Evolutionary conservation across 2,888 invertebrate genomes (phyloP).

Genomic region (Bombylius major): DNA sequence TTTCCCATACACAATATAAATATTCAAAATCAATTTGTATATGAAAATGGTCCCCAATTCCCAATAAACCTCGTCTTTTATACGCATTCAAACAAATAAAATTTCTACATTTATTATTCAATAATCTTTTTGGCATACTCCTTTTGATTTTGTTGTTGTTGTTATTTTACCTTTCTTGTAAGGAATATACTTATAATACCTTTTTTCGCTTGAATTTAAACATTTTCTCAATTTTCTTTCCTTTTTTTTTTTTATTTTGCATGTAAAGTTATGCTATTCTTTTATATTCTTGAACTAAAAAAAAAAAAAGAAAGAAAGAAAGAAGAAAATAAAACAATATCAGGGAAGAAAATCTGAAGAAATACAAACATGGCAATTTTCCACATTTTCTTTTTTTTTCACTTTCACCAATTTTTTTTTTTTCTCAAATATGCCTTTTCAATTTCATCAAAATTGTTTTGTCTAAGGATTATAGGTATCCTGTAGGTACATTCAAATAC

Average conservation of each 20-base stretch:
- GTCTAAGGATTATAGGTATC: no score
- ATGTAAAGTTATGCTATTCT: no score
- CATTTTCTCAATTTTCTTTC: no score
- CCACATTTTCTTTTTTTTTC: not conserved
- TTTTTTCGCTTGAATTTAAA: no score
- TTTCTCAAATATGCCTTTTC: no score
- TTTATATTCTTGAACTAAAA: no score
- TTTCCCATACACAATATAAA: not conserved
- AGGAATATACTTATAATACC: not conserved
- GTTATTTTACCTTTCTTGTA: not conserved
- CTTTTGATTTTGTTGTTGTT: conserved; percentile 10
- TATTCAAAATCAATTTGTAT: conserved; percentile 14
- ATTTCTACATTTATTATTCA: conserved; percentile 16
- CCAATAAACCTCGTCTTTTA: conserved; percentile 16
- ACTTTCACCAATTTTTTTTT: no score
- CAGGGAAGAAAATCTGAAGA: conserved; percentile 1
- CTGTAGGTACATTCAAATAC: no score
- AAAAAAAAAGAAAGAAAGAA: no score
- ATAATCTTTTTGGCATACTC: conserved; percentile 12
- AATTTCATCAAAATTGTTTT: no score
- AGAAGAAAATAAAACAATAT: no score
- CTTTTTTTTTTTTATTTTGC: no score
- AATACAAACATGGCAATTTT: conserved; percentile 7
- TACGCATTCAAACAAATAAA: conserved; percentile 16
- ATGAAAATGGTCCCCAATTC: conserved; percentile 14